These are phyloP conservation scores for Drosophila repleta DNA, from an alignment of 1,140 invertebrate genomes.

Conservation along the genomic window DNA sequence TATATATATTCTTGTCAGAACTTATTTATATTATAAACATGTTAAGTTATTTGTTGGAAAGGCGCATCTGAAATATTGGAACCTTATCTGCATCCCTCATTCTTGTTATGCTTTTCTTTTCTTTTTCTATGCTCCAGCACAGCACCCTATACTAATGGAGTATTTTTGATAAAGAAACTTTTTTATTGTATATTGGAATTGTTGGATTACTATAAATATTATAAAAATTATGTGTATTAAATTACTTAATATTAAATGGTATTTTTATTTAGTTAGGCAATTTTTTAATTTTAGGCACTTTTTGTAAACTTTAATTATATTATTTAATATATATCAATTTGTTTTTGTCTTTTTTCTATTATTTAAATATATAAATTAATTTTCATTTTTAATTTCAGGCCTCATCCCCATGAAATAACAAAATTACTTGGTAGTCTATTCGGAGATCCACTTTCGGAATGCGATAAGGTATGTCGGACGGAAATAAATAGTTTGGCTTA, in stretches of 20 bases:
- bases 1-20: too few relatives aligned
- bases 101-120: too few relatives aligned
- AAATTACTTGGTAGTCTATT: not conserved
- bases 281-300: conserved; percentile 51
- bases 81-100: conserved; percentile 16
- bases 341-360: not conserved
- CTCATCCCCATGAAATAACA: too few relatives aligned
- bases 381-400: not conserved
- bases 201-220: too few relatives aligned
- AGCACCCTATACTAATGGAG: conserved; percentile 26
- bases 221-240: too few relatives aligned
- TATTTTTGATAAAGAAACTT: conserved; percentile 17
- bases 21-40: too few relatives aligned
- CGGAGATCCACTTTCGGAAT: not conserved
- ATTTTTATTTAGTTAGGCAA: conserved; percentile 15
- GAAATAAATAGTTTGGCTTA: conserved; percentile 7
- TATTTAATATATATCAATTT: conserved; percentile 2
- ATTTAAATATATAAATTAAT: conserved; percentile 4
- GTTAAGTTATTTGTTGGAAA: not conserved
- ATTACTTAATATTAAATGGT: not conserved
- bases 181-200: conserved; percentile 10
- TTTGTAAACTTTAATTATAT: conserved; percentile 46
- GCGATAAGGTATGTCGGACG: conserved; percentile 10
- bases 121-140: conserved; percentile 36
- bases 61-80: conserved; percentile 14